phyloP scores from a whole-genome alignment of 2,888 invertebrate species.

The Meliscaeva auricollis region DNA sequence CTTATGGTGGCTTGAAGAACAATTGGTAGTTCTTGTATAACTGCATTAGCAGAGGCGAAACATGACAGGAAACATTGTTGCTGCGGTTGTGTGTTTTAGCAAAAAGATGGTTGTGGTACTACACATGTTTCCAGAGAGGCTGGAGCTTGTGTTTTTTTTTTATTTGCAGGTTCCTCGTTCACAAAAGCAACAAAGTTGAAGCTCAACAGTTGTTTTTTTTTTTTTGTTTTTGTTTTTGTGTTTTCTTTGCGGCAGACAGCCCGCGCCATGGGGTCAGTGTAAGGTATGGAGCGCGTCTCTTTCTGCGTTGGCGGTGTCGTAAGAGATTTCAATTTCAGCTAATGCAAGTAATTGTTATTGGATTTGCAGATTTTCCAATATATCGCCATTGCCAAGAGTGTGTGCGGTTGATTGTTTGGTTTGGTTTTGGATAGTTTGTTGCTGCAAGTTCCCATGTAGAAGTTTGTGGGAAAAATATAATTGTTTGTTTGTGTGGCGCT shows the following conservation, averaged over 20 bases:
- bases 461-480: conserved; percentile 57
- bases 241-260: conserved; percentile 37
- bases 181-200: not conserved
- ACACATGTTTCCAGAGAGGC: conserved; percentile 57
- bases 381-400: conserved; percentile 37
- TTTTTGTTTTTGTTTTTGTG: not conserved
- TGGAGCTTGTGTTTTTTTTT: conserved; percentile 9
- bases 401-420: conserved; percentile 11
- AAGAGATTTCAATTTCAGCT: conserved; percentile 72
- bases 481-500: conserved; percentile 2
- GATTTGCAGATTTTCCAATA: conserved; percentile 55
- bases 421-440: not conserved
- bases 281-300: conserved; percentile 61
- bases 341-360: conserved; percentile 68
- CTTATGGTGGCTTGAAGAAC: conserved; percentile 47
- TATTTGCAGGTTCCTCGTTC: not conserved
- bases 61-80: conserved; percentile 72
- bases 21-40: conserved; percentile 62
- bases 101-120: conserved; percentile 61
- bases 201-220: not conserved
- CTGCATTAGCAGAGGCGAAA: conserved; percentile 67
- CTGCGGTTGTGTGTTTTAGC: conserved; percentile 55
- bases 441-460: not conserved
- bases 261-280: conserved; percentile 54
- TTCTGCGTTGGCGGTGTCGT: conserved; percentile 72